Conservation (phyloP, 2,797 vertebrate species). For the Anguilla marmorata region DNA sequence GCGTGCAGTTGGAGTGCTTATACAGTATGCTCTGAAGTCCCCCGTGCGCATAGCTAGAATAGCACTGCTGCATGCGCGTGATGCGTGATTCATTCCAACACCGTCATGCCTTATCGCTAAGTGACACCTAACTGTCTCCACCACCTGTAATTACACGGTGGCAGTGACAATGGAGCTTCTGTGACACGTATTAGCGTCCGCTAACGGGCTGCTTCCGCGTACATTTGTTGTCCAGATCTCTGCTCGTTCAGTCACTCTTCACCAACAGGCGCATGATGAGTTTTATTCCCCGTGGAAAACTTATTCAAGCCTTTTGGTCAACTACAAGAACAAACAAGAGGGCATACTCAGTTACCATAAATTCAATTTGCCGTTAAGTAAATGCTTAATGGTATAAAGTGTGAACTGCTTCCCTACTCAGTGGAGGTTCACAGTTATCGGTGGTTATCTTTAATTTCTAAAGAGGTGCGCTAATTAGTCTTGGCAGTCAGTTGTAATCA, state of each 20-base stretch:
- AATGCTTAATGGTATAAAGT: background rate
- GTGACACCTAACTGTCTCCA: background rate
- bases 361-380: background rate
- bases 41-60: background rate
- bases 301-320: too few relatives aligned
- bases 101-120: background rate
- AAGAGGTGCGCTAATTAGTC: too few relatives aligned
- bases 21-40: background rate
- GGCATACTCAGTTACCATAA: background rate
- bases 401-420: background rate
- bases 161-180: background rate
- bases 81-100: background rate
- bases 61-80: background rate
- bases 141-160: background rate
- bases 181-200: background rate
- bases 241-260: background rate
- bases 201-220: background rate
- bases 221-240: background rate
- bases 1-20: background rate
- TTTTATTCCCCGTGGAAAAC: background rate
- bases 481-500: too few relatives aligned
- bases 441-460: background rate
- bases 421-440: background rate
- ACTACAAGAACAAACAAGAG: background rate
- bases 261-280: background rate